phyloP scores from a whole-genome alignment of 1,140 invertebrate species.

The Ylistrum balloti region DNA sequence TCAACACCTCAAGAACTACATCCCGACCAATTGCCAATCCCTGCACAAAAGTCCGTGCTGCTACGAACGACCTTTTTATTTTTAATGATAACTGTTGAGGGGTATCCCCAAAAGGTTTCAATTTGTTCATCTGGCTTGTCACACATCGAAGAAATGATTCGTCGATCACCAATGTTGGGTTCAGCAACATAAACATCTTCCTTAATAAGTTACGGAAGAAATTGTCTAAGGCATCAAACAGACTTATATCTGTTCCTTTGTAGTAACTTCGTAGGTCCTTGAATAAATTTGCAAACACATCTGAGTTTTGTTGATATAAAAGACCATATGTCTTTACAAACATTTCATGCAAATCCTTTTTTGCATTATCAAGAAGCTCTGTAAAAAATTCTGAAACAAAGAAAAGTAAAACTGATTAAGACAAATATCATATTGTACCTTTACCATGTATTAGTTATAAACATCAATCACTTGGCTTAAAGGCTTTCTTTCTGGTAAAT shows the following conservation, averaged over 20 bases:
- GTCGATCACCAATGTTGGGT: conserved; percentile 94
- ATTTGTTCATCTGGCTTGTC: conserved; percentile 93
- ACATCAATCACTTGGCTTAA: too few species aligned
- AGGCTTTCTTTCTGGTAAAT: too few species aligned
- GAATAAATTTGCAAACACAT: conserved; percentile 96
- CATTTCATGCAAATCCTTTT: conserved; percentile 95
- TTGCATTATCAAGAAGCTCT: conserved; percentile 91
- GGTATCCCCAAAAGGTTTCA: conserved; percentile 97
- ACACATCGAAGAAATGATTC: conserved; percentile 93
- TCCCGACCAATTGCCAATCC: conserved; percentile 92
- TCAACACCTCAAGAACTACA: conserved; percentile 91
- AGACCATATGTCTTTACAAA: conserved; percentile 97
- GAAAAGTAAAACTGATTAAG: conserved; percentile 58
- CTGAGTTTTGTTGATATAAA: conserved; percentile 96
- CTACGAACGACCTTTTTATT: conserved; percentile 95
- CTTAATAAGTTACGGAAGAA: conserved; percentile 97
- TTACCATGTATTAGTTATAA: not conserved
- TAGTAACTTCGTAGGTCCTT: conserved; percentile 95
- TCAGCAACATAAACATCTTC: conserved; percentile 96
- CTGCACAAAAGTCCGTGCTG: conserved; percentile 95
- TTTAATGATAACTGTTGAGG: conserved; percentile 94
- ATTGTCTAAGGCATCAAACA: conserved; percentile 93
- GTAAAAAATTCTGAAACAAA: conserved; percentile 91
- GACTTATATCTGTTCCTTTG: conserved; percentile 87
- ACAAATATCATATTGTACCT: not conserved